A percentile compares a stretch with the other conserved stretches of the same genome.
phyloP scores from a whole-genome alignment of 1,140 invertebrate species.

The Trachymyrmex cornetzi region DNA sequence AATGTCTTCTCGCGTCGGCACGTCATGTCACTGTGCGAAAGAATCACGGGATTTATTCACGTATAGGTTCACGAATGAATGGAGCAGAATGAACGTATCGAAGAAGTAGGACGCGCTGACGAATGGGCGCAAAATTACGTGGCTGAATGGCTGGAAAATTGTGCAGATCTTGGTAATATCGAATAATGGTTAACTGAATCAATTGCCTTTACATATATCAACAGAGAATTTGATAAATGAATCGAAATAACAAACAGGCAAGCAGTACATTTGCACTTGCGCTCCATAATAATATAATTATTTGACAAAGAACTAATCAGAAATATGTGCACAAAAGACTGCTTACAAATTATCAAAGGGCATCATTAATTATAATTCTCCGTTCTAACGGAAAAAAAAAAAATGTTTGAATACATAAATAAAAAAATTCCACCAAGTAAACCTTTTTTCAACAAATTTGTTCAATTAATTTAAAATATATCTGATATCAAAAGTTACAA shows the following conservation, averaged over 20 bases:
- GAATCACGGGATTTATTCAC: slow-evolving; percentile 38
- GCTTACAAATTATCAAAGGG: neutral
- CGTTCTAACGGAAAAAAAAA: neutral
- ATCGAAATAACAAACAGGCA: no score
- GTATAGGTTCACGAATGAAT: slow-evolving; percentile 36
- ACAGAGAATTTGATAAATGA: neutral
- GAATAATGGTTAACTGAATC: neutral
- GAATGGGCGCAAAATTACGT: slow-evolving; percentile 26
- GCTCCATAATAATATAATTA: neutral
- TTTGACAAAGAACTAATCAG: neutral
- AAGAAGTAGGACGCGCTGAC: slow-evolving; percentile 43
- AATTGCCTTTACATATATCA: neutral
- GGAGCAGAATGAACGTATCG: slow-evolving; percentile 43
- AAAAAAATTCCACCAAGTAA: neutral
- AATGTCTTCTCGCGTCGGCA: neutral
- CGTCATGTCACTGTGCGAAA: neutral
- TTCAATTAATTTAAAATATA: neutral
- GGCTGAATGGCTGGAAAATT: slow-evolving; percentile 47
- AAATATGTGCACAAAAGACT: neutral
- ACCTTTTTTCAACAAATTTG: neutral
- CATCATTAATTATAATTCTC: neutral
- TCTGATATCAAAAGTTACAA: neutral
- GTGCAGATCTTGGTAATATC: slow-evolving; percentile 23
- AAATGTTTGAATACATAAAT: neutral
- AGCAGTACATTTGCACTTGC: neutral